Evolutionary conservation across 2,113 vertebrate genomes (phyloP).

Genomic region (Chaetodon trifascialis): DNA sequence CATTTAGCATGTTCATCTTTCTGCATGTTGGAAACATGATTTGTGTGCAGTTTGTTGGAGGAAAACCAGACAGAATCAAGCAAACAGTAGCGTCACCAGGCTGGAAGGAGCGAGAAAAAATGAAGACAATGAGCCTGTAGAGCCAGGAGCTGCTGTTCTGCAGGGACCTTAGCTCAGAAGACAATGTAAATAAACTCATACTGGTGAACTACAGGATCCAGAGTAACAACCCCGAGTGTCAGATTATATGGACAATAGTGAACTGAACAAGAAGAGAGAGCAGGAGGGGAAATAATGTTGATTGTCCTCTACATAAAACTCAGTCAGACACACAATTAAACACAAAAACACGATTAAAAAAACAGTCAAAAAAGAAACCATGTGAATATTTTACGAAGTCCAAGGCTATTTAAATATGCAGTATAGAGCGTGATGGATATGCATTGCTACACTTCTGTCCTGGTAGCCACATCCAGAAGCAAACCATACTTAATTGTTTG

Average conservation of each 20-base stretch:
- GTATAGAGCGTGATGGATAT: too few relatives aligned
- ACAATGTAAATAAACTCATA: conserved; percentile 52
- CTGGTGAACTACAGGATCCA: conserved; percentile 12
- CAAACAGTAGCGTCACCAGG: conserved; percentile 54
- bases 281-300: conserved; percentile 15
- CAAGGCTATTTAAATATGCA: too few relatives aligned
- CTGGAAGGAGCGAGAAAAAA: conserved; percentile 42
- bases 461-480: too few relatives aligned
- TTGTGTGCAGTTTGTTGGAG: conserved; percentile 53
- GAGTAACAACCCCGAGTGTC: conserved; percentile 18
- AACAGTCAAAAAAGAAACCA: too few relatives aligned
- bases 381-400: too few relatives aligned
- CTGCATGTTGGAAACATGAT: conserved; percentile 45
- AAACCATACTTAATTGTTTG: too few relatives aligned
- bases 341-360: too few relatives aligned
- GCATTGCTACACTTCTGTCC: too few relatives aligned
- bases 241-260: conserved; percentile 27
- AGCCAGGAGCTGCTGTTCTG: conserved; percentile 31
- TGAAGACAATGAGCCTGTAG: conserved; percentile 31
- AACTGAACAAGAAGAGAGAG: conserved; percentile 36
- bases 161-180: conserved; percentile 38
- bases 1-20: conserved; percentile 47
- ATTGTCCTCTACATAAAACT: background rate
- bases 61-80: conserved; percentile 46
- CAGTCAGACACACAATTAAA: too few relatives aligned